Percentiles rank a stretch among this genome's conserved stretches.
Conservation (phyloP, 2,113 vertebrate species). For the Anarhynchus alexandrinus region DNA sequence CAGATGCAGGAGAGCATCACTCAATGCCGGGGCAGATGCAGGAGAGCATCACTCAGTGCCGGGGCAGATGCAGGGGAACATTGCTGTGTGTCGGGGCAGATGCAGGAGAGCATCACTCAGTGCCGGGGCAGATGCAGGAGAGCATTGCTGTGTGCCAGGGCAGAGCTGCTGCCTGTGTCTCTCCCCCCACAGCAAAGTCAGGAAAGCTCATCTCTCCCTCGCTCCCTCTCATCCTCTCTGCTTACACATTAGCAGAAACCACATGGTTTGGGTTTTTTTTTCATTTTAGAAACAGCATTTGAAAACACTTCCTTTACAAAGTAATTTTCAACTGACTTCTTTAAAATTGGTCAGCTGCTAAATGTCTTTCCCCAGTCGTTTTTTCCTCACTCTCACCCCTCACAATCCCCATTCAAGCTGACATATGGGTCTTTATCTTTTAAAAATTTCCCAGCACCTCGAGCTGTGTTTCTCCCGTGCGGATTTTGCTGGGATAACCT, state of each 20-base stretch:
- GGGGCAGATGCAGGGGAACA: not conserved
- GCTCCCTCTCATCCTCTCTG: not conserved
- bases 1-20: too few species aligned
- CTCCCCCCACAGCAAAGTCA: not conserved
- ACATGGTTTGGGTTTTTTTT: rapidly evolving
- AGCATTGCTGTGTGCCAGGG: not conserved
- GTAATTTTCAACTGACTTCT: not conserved
- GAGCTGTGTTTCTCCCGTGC: not conserved
- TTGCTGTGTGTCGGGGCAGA: not conserved
- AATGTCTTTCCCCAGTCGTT: not conserved
- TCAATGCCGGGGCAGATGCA: too few species aligned
- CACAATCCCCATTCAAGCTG: not conserved
- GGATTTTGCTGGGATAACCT: not conserved
- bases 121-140: not conserved
- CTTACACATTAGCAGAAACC: not conserved
- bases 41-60: not conserved
- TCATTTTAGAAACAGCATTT: not conserved
- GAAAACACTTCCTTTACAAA: not conserved
- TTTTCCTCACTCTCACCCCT: not conserved
- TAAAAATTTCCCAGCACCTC: not conserved
- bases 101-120: not conserved
- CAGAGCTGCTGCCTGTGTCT: not conserved
- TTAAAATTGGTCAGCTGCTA: not conserved
- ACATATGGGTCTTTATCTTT: not conserved
- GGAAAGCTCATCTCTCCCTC: not conserved